Conservation (phyloP, 2,888 invertebrate species). For the Scaptomyza caliginosa region DNA sequence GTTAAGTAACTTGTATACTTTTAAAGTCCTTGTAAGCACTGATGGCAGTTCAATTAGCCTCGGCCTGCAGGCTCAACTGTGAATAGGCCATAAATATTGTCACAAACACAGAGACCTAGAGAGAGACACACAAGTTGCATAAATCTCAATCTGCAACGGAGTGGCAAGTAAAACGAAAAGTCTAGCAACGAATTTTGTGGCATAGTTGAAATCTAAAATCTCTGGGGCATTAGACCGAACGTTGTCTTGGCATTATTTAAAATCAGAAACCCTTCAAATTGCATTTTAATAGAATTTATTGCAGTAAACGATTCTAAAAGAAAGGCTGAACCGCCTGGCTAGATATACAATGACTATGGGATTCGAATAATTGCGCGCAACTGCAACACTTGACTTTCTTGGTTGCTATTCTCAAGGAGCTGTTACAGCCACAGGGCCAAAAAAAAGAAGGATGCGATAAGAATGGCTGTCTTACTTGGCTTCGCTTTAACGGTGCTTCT, state of each 20-base stretch:
- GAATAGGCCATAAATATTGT: slow-evolving; percentile 47
- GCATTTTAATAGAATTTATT: slow-evolving; percentile 80
- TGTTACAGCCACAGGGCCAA: slow-evolving; percentile 44
- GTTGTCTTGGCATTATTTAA: slow-evolving; percentile 70
- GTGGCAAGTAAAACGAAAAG: slow-evolving; percentile 15
- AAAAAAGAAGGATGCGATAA: slow-evolving; percentile 70
- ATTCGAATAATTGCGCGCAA: slow-evolving; percentile 42
- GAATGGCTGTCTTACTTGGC: slow-evolving; percentile 47
- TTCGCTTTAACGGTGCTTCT: slow-evolving; percentile 8
- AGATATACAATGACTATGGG: slow-evolving; percentile 5
- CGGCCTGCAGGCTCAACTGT: background rate
- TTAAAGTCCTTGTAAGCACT: too few species aligned
- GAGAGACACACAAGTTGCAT: slow-evolving; percentile 27
- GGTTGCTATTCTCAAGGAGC: slow-evolving; percentile 67
- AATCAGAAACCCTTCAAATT: slow-evolving; percentile 77
- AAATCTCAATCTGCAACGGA: slow-evolving; percentile 47
- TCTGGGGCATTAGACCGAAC: slow-evolving; percentile 40
- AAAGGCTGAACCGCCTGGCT: slow-evolving; percentile 20
- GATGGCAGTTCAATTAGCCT: slow-evolving; percentile 36
- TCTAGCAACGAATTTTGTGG: slow-evolving; percentile 32
- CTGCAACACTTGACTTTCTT: slow-evolving; percentile 80
- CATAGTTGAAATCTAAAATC: slow-evolving; percentile 32
- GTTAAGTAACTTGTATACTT: too few species aligned
- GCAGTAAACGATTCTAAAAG: slow-evolving; percentile 61
- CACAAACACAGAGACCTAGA: slow-evolving; percentile 2